Evolutionary conservation across 2,113 vertebrate genomes (phyloP).

Genomic region (Eptesicus fuscus): DNA sequence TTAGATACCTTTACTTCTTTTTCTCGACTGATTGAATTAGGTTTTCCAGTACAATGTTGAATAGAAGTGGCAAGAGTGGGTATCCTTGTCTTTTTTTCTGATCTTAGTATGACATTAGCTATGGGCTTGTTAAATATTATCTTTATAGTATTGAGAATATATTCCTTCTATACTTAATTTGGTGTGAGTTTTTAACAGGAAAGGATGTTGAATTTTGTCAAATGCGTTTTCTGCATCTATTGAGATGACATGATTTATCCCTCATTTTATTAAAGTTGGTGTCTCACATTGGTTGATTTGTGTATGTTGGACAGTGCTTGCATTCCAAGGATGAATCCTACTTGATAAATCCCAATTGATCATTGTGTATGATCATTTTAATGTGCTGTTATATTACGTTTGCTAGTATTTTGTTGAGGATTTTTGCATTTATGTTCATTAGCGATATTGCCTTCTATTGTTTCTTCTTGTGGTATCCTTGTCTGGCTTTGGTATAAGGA

Average conservation of each 20-base stretch:
- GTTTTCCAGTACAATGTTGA: neutral
- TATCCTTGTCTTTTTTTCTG: neutral
- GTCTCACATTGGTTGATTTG: neutral
- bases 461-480: neutral
- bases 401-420: neutral
- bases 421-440: neutral
- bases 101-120: neutral
- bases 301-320: neutral
- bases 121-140: neutral
- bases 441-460: neutral
- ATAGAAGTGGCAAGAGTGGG: neutral
- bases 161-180: neutral
- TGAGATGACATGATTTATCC: neutral
- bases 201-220: neutral
- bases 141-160: neutral
- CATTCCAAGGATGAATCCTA: neutral
- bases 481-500: neutral
- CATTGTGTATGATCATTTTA: neutral
- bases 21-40: neutral
- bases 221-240: neutral
- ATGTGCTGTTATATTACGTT: neutral
- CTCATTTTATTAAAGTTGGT: neutral
- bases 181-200: neutral
- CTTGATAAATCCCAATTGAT: neutral
- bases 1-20: neutral